Evolutionary conservation across 2,797 vertebrate species (phyloP).

Genomic region (Oryzias dopingdopingensis): DNA sequence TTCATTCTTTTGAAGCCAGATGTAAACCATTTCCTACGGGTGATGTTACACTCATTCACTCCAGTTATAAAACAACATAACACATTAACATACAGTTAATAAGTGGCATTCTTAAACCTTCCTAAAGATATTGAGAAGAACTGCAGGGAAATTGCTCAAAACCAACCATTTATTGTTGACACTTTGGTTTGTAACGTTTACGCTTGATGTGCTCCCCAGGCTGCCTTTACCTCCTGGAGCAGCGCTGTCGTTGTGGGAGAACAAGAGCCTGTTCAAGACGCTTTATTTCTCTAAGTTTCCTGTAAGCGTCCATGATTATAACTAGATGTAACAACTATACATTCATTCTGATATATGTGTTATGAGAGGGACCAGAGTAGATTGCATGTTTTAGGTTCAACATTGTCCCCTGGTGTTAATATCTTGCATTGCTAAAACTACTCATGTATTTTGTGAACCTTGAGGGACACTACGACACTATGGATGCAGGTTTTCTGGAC

Average conservation of each 20-base stretch:
- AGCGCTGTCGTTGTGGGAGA: conserved; percentile 92
- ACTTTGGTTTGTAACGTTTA: background rate
- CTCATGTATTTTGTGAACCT: background rate
- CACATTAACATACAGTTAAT: too few species aligned
- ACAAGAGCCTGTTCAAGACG: conserved; percentile 82
- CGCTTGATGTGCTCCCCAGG: conserved; percentile 57
- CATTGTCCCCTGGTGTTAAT: too few species aligned
- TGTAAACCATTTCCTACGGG: too few species aligned
- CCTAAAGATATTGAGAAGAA: too few species aligned
- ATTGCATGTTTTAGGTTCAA: too few species aligned
- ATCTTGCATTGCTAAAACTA: background rate
- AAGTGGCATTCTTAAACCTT: too few species aligned
- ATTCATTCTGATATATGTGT: background rate
- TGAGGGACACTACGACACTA: conserved; percentile 96
- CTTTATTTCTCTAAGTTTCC: conserved; percentile 93
- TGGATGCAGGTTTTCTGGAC: conserved; percentile 92
- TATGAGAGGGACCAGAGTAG: background rate
- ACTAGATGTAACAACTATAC: too few species aligned
- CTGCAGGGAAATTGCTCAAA: too few species aligned
- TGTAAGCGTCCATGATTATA: conserved; percentile 70
- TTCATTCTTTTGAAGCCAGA: too few species aligned
- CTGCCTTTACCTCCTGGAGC: conserved; percentile 91
- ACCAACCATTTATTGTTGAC: background rate
- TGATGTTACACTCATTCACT: too few species aligned
- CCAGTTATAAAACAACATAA: too few species aligned